A percentile compares a stretch with the other conserved stretches of the same genome.
Evolutionary conservation across 2,113 vertebrate genomes (phyloP).

Genomic region (Vidua chalybeata): DNA sequence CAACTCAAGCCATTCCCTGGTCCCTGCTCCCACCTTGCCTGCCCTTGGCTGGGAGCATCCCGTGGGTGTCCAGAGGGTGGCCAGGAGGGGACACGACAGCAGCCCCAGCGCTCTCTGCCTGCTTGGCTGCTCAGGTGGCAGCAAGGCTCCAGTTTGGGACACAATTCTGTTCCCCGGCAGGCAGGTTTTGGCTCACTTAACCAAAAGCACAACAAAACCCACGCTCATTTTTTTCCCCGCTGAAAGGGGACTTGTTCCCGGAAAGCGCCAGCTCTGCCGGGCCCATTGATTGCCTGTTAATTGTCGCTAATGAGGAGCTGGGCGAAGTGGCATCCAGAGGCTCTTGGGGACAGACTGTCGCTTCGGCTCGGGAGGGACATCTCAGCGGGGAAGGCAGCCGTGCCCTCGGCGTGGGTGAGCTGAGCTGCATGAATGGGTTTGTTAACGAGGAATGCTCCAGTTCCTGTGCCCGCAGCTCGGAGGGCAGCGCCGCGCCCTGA

Average conservation of each 20-base stretch:
- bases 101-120: neutral
- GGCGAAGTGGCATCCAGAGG: conserved; percentile 28
- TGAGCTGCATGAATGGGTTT: neutral
- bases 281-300: conserved; percentile 62
- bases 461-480: neutral
- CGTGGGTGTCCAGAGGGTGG: accelerated
- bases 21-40: neutral
- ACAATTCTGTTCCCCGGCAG: neutral
- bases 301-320: conserved; percentile 69
- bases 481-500: neutral
- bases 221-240: neutral
- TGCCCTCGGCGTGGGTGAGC: neutral
- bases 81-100: neutral
- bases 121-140: neutral
- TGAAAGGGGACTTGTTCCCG: conserved; percentile 45
- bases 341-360: conserved; percentile 16
- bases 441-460: neutral
- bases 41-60: neutral
- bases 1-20: neutral
- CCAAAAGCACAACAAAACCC: neutral
- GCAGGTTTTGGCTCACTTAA: neutral
- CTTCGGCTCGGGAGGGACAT: conserved; percentile 1
- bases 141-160: neutral
- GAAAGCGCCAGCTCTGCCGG: conserved; percentile 15
- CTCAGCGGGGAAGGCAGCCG: neutral